Conservation (phyloP, 2,888 invertebrate species). For the Pediacus dermestoides region DNA sequence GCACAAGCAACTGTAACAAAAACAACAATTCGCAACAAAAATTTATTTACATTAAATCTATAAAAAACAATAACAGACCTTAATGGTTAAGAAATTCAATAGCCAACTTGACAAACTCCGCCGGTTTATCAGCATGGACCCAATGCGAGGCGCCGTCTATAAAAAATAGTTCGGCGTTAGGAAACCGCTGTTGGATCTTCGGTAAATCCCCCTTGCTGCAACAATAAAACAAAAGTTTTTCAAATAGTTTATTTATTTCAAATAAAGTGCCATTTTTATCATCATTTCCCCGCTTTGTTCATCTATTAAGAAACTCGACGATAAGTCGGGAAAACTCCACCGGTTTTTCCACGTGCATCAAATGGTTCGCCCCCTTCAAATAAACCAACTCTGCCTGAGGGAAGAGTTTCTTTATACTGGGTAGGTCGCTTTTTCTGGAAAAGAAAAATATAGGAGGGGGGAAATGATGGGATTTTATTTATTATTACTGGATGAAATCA, state of each 20-base stretch:
- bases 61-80: too few relatives aligned
- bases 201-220: conserved; percentile 55
- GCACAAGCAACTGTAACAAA: too few relatives aligned
- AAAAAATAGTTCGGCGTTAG: conserved; percentile 64
- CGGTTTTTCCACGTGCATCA: conserved; percentile 90
- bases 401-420: conserved; percentile 64
- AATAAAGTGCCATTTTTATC: neutral
- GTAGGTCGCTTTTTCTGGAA: conserved; percentile 54
- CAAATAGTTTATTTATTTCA: too few relatives aligned
- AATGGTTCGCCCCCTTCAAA: conserved; percentile 80
- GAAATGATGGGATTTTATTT: too few relatives aligned
- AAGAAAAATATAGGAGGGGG: conserved; percentile 24
- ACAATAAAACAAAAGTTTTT: conserved; percentile 17
- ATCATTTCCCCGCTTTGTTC: too few relatives aligned
- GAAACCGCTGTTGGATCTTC: conserved; percentile 68
- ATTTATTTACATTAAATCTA: too few relatives aligned
- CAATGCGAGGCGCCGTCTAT: conserved; percentile 86
- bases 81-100: conserved; percentile 63
- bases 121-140: conserved; percentile 89
- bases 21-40: too few relatives aligned
- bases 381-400: conserved; percentile 65
- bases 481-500: conserved; percentile 67
- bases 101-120: conserved; percentile 65
- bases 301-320: conserved; percentile 61
- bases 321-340: conserved; percentile 64